A percentile compares a stretch with the other conserved stretches of the same genome.
Evolutionary conservation across 2,113 vertebrate genomes (phyloP).

Genomic region (Lophotis ruficrista): DNA sequence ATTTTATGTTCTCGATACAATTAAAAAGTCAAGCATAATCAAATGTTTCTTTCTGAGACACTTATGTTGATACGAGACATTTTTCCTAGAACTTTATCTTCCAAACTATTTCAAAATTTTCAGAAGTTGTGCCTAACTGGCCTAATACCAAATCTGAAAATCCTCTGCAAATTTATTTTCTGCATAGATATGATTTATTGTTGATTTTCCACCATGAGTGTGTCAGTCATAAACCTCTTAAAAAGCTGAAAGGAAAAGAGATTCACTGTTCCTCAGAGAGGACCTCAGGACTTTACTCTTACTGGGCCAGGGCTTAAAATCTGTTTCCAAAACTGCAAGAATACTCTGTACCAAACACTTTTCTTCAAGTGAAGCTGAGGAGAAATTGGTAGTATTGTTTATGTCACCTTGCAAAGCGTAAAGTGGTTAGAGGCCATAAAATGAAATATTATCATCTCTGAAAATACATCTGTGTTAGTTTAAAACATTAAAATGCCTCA

Average conservation of each 20-base stretch:
- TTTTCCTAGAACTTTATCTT: conserved; percentile 11
- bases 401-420: not conserved
- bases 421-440: not conserved
- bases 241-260: conserved; percentile 16
- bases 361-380: not conserved
- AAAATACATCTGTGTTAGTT: not conserved
- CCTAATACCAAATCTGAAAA: not conserved
- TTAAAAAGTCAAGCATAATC: conserved; percentile 31
- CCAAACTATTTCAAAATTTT: not conserved
- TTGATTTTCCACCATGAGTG: not conserved
- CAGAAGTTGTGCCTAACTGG: not conserved
- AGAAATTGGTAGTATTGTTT: not conserved
- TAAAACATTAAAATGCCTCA: not conserved
- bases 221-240: not conserved
- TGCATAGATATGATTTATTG: not conserved
- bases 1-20: conserved; percentile 37
- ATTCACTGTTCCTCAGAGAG: not conserved
- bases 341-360: not conserved
- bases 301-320: not conserved
- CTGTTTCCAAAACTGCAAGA: not conserved
- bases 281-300: not conserved
- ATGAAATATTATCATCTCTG: not conserved
- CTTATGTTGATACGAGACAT: not conserved
- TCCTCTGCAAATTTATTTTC: not conserved
- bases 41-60: not conserved